A percentile compares a stretch with the other conserved stretches of the same genome.
Conservation (phyloP, 1,140 invertebrate genomes). For the Drosophila paulistorum region DNA sequence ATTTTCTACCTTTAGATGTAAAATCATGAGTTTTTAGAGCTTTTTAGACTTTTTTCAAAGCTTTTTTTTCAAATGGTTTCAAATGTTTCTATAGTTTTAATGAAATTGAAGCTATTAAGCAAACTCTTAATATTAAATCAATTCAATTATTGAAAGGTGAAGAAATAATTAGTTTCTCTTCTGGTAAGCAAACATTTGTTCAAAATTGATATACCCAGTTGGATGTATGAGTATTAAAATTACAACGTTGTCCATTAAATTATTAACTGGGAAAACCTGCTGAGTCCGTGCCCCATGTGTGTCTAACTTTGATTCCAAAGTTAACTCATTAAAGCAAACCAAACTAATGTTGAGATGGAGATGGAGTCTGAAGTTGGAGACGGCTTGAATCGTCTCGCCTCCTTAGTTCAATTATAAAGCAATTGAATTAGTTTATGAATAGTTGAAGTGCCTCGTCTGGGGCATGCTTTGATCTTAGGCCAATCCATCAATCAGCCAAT, state of each 20-base stretch:
- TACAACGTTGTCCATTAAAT: conserved; percentile 76
- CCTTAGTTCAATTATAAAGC: conserved; percentile 79
- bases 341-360: conserved; percentile 29
- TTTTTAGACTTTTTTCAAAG: no score
- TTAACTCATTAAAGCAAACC: conserved; percentile 65
- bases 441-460: conserved; percentile 26
- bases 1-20: no score
- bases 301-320: conserved; percentile 27
- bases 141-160: no score
- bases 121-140: no score
- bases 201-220: no score
- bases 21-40: no score
- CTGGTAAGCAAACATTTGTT: no score
- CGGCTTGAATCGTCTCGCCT: conserved; percentile 52
- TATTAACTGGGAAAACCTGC: conserved; percentile 76
- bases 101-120: no score
- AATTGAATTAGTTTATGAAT: conserved; percentile 70
- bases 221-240: conserved; percentile 36
- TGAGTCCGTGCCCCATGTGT: conserved; percentile 56
- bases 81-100: no score
- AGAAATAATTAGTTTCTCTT: no score
- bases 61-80: no score
- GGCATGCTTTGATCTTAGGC: conserved; percentile 21
- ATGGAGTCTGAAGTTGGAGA: conserved; percentile 11
- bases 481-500: conserved; percentile 73